phyloP scores from a whole-genome alignment of 2,797 vertebrate species.

The Neosilurus hyrtlii region DNA sequence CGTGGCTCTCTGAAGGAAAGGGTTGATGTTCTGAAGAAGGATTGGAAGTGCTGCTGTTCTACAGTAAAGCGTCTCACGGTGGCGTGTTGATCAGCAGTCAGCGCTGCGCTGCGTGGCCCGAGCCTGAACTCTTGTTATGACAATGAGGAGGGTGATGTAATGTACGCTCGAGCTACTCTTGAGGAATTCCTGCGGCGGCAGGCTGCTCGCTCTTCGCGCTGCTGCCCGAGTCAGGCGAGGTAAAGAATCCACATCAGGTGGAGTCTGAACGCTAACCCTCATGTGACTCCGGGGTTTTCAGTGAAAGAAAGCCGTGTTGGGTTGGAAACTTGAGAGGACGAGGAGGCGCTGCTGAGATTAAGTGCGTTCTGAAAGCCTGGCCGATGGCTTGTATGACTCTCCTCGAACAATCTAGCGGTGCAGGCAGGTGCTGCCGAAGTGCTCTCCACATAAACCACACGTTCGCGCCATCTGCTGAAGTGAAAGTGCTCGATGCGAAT shows the following conservation, averaged over 20 bases:
- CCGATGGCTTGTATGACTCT: conserved; percentile 8
- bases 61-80: background rate
- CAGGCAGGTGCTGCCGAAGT: conserved; percentile 41
- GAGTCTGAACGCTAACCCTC: background rate
- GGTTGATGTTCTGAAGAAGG: background rate
- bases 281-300: background rate
- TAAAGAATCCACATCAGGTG: conserved; percentile 22
- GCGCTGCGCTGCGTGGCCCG: conserved; percentile 18
- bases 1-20: background rate
- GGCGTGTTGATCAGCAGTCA: background rate
- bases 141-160: conserved; percentile 29
- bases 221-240: background rate
- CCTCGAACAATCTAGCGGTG: conserved; percentile 19
- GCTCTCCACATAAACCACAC: conserved; percentile 42
- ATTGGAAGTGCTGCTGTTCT: background rate
- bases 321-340: background rate
- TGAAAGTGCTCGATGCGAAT: conserved; percentile 39
- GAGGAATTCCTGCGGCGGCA: conserved; percentile 34
- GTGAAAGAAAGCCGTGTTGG: background rate
- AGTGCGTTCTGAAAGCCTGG: background rate
- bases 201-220: background rate
- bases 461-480: conserved; percentile 46
- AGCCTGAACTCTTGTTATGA: conserved; percentile 25
- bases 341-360: background rate
- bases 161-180: conserved; percentile 19